A percentile compares a stretch with the other conserved stretches of the same genome.
phyloP scores from a whole-genome alignment of 1,140 invertebrate genomes.

The Drosophila asahinai region DNA sequence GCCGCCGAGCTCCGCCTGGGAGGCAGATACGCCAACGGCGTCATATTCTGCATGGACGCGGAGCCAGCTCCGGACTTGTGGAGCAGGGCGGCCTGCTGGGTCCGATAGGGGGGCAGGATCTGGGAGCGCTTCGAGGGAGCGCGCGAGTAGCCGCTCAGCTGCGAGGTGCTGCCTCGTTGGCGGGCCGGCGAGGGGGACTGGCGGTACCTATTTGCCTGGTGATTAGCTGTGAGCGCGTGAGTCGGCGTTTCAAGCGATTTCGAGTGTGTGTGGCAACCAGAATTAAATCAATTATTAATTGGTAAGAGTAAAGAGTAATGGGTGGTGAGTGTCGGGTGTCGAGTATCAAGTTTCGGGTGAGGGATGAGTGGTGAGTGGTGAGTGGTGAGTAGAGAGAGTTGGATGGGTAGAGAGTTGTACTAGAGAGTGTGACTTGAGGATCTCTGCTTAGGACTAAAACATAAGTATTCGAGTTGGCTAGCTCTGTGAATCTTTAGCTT shows the following conservation, averaged over 20 bases:
- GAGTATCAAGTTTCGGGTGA: constrained; percentile 3
- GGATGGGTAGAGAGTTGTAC: constrained; percentile 24
- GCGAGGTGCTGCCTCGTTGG: constrained; percentile 86
- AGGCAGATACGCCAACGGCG: constrained; percentile 60
- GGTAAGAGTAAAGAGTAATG: constrained; percentile 53
- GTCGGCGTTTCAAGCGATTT: constrained; percentile 71
- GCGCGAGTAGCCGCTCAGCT: constrained; percentile 80
- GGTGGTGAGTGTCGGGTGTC: constrained; percentile 28
- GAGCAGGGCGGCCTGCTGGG: constrained; percentile 70
- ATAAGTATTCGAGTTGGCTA: constrained; percentile 49
- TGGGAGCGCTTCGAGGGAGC: constrained; percentile 65
- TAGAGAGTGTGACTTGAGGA: constrained; percentile 47
- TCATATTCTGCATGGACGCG: constrained; percentile 79
- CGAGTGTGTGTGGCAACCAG: constrained; percentile 79
- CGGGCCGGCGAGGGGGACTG: constrained; percentile 88
- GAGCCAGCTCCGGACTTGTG: constrained; percentile 62
- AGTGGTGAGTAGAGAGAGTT: constrained; percentile 12
- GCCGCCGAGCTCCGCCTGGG: constrained; percentile 72
- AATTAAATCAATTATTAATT: constrained; percentile 72
- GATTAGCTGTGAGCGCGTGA: constrained; percentile 84
- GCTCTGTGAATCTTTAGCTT: constrained; percentile 38
- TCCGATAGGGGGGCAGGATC: constrained; percentile 74
- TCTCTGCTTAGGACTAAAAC: constrained; percentile 52
- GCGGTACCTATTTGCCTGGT: constrained; percentile 85
- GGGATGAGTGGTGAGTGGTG: constrained; percentile 21